phyloP scores from a whole-genome alignment of 2,888 invertebrate genomes.

The Lepidochitona cinerea region DNA sequence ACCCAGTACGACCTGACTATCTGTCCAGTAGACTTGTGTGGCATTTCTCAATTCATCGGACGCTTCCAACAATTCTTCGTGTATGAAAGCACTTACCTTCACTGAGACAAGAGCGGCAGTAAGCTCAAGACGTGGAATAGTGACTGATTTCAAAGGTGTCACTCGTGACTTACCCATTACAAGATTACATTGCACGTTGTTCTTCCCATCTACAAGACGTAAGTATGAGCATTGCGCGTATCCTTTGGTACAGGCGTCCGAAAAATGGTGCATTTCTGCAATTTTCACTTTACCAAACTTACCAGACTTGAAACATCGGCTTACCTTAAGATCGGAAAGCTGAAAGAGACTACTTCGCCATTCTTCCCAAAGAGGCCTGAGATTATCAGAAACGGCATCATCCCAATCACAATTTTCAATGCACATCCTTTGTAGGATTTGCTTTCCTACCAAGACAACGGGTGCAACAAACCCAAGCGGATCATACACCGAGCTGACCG shows the following conservation, averaged over 20 bases:
- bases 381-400: too few species aligned
- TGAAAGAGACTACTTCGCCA: slow-evolving; percentile 9
- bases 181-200: slow-evolving; percentile 21
- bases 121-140: slow-evolving; percentile 23
- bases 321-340: not conserved
- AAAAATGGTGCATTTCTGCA: slow-evolving; percentile 25
- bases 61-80: slow-evolving; percentile 15
- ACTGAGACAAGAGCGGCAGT: slow-evolving; percentile 24
- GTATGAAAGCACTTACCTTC: slow-evolving; percentile 15
- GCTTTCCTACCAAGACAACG: too few species aligned
- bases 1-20: slow-evolving; percentile 25
- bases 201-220: not conserved
- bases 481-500: too few species aligned
- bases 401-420: too few species aligned
- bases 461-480: too few species aligned
- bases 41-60: slow-evolving; percentile 4
- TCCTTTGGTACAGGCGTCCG: slow-evolving; percentile 18
- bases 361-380: too few species aligned
- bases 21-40: slow-evolving; percentile 26
- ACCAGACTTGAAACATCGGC: slow-evolving; percentile 13
- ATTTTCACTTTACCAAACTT: slow-evolving; percentile 13
- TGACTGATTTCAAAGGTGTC: slow-evolving; percentile 26
- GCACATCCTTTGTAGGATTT: too few species aligned
- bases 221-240: slow-evolving; percentile 15
- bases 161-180: slow-evolving; percentile 25